Evolutionary conservation across 37 sponge, comb jelly and placozoan genomes (phyloP), one percentile per base, ranked within the genome.

Genomic region (Haliclona indistincta): DNA sequence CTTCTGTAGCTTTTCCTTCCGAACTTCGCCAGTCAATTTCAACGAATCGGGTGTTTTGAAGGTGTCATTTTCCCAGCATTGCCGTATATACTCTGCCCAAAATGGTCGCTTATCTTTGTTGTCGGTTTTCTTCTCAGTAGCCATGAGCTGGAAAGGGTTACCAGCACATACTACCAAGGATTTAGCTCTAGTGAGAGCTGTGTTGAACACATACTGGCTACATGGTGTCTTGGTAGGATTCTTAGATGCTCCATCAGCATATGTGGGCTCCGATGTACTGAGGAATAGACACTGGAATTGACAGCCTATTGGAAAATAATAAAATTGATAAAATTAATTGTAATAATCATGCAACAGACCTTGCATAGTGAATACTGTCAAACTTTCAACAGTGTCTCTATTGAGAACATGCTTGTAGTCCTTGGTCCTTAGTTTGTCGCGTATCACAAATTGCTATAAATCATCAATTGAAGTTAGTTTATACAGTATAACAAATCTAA

Each of bases 191-290:
- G 85, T 84, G 2, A 86, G 55, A 38, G 73, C 52, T 29, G 86
- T 86, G 55, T 78, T 86, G 62, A 86, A 86, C 20, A 86, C 86
- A 43, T 78, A 78, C 23, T 68, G 58, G 42, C 79, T 47, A 47
- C 86, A 78, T 15, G 79, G 33, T 44, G 74, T 86, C 43, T 56
- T 64, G 0, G 67, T 56, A 10, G 69, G 68, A 44, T 78, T 39
- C 15, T 10, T 28, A n/a, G 80, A 28, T 2, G 45, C 28, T 7
- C 80, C 74, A 10, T 64, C 61, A 32, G 53, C 56, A 33, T 45
- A 23, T 28, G 75, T 79, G 39, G 80, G 63, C 69, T 86, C 86
- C 23, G 10, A 3, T n/a, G 86, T 86, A 36, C 80, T 74, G 6
- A 86, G 38, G 37, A 86, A 86, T 26, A 86, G 45, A 30, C 80